phyloP scores from a whole-genome alignment of 2,797 vertebrate species.

The Rhinella marina region DNA sequence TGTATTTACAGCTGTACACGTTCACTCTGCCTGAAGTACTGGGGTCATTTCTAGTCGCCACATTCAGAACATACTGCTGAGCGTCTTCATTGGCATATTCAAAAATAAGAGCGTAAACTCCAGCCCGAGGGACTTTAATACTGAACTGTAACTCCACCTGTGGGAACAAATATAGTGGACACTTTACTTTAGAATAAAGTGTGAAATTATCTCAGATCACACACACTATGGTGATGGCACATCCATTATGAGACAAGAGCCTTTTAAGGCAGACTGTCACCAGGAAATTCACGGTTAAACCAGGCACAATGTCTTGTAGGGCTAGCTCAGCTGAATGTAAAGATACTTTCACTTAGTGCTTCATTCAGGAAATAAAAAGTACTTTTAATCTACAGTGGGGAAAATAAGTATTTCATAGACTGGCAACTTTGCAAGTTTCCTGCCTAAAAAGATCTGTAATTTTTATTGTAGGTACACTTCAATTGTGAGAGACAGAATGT shows the following conservation, averaged over 20 bases:
- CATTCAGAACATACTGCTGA: slow-evolving; percentile 73
- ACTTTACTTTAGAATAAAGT: background rate
- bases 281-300: no score
- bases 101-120: slow-evolving; percentile 81
- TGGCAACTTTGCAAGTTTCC: no score
- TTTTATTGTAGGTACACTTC: no score
- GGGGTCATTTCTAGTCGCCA: slow-evolving; percentile 72
- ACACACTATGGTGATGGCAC: background rate
- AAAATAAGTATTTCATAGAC: no score
- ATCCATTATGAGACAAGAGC: background rate
- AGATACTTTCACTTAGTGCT: no score
- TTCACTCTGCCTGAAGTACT: slow-evolving; percentile 76
- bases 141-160: slow-evolving; percentile 83
- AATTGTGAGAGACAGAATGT: no score
- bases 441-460: no score
- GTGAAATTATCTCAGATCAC: background rate
- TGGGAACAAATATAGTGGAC: background rate
- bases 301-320: no score
- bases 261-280: background rate
- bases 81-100: slow-evolving; percentile 84
- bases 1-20: slow-evolving; percentile 89
- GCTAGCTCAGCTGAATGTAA: no score
- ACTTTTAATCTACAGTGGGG: no score
- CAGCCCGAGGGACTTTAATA: slow-evolving; percentile 77
- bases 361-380: no score